phyloP scores from a whole-genome alignment of 2,888 invertebrate species.

The Brachypalpus laphriformis region DNA sequence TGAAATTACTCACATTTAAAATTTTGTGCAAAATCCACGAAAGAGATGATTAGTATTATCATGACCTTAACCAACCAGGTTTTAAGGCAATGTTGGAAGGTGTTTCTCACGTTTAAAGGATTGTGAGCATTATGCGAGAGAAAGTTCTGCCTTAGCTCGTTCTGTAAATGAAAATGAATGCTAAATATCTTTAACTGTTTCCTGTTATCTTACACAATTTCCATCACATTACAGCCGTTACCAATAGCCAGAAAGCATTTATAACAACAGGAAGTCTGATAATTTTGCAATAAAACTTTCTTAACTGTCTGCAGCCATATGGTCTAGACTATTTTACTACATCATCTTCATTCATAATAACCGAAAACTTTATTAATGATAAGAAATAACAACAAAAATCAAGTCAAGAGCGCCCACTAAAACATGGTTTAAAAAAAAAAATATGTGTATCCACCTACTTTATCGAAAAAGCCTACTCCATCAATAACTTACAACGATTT shows the following conservation, averaged over 20 bases:
- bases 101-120: no score
- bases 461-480: conserved; percentile 36
- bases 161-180: no score
- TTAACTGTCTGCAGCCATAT: not conserved
- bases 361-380: not conserved
- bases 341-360: not conserved
- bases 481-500: conserved; percentile 57
- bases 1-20: not conserved
- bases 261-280: not conserved
- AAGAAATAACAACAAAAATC: conserved; percentile 20
- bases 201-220: no score
- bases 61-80: no score
- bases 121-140: not conserved
- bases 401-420: conserved; percentile 18
- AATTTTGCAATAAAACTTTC: not conserved
- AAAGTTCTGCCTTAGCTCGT: no score
- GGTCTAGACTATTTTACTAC: not conserved
- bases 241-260: no score
- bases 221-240: no score
- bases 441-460: conserved; percentile 46
- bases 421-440: not conserved
- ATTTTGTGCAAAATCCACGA: not conserved
- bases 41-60: not conserved
- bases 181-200: no score
- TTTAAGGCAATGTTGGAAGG: no score